These are phyloP conservation scores for Acipenser transmontanus DNA, from an alignment of 2,797 vertebrate species.

Conservation along the genomic window DNA sequence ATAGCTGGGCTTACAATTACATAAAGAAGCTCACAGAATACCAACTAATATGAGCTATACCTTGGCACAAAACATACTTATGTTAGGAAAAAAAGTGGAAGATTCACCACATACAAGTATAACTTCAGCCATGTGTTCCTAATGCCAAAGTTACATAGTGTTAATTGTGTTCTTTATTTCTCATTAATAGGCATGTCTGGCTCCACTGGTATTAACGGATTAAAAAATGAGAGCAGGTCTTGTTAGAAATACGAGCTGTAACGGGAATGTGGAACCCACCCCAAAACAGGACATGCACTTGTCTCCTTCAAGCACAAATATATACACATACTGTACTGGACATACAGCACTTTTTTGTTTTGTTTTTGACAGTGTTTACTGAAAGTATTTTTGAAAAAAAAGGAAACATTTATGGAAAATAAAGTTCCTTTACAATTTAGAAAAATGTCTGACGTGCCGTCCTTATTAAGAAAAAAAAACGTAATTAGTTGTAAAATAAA, in stretches of 20 bases:
- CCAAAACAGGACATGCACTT: neutral
- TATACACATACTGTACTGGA: too few relatives aligned
- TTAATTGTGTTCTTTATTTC: neutral
- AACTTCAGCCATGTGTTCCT: neutral
- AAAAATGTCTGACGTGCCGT: too few relatives aligned
- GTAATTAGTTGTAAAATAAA: too few relatives aligned
- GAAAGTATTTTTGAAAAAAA: too few relatives aligned
- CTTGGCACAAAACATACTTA: too few relatives aligned
- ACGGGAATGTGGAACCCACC: neutral
- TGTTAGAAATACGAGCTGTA: neutral
- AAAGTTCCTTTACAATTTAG: too few relatives aligned
- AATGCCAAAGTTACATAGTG: neutral
- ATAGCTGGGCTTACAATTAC: neutral
- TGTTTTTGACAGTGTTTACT: too few relatives aligned
- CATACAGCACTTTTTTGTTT: too few relatives aligned
- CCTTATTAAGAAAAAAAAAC: too few relatives aligned
- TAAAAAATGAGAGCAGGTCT: neutral
- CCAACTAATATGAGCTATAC: too few relatives aligned
- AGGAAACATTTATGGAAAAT: too few relatives aligned
- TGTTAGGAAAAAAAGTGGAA: too few relatives aligned
- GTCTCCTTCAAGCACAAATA: neutral
- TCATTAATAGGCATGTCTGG: neutral
- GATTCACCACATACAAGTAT: neutral
- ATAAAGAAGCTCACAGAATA: neutral
- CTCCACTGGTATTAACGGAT: slow-evolving; percentile 4